Base-by-base conservation (phyloP, 1,140 invertebrate genomes). In the Nebria ingens region DNA sequence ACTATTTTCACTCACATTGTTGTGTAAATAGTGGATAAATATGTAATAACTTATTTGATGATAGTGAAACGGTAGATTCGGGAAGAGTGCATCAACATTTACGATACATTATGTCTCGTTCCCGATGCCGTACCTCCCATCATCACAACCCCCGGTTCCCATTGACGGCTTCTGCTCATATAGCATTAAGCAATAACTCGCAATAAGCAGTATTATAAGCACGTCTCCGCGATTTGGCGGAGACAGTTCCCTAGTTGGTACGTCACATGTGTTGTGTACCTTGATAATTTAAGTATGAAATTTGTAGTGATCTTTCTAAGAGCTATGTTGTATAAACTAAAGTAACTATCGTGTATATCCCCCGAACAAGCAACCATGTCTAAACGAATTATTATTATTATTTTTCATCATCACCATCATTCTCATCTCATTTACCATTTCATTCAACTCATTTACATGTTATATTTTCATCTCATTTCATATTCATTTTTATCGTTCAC, bases 131-230 rank as follows among this genome's bases (percentile, higher is more conserved):
- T 12, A 45, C 40, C 51, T 19, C 42, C 22, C 51, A 22, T 53
- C 29, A 42, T 38, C n/a, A n/a, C n/a, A n/a, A n/a, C n/a, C n/a
- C n/a, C 23, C 51, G 23, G 19, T 57, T 50, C 22, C 29, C 19
- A 19, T 53, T 53, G 51, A 55, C 21, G 19, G 29, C 53, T 55
- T 58, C 62, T 64, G 63, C 64, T 64, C 64, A 64, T 63, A 57
- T 64, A 63, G 65, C 63, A 65, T 68, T 68, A 64, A 67, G 68
- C 68, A 70, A 70, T 70, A 70, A 70, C 67, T 70, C 66, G 68
- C 68, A 70, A 70, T 70, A 70, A 68, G 66, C 66, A 69, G 67
- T 70, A 71, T 69, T 71, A 70, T 45, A 45, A 45, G 40, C 40
- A 45, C 40, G 40, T 45, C 40, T 45, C 15, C 40, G 40, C 15